These are phyloP conservation scores for Melanotaenia duboulayi DNA, from an alignment of 2,113 vertebrate species.

Conservation along the genomic window DNA sequence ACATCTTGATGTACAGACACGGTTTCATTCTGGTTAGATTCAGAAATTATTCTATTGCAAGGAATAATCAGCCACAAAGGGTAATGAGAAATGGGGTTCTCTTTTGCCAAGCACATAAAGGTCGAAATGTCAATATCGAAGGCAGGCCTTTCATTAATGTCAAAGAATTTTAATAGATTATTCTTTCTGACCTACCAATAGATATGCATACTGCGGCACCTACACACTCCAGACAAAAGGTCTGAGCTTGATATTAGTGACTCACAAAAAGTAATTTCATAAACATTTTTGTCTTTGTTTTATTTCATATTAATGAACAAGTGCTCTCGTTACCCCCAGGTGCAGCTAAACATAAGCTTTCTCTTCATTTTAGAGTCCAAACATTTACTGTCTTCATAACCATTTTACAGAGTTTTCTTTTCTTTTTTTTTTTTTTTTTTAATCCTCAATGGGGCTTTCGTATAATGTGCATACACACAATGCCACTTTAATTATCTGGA, in stretches of 20 bases:
- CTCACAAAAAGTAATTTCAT: not conserved
- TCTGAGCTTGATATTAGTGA: not conserved
- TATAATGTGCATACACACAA: conserved; percentile 66
- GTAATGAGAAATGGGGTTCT: conserved; percentile 2
- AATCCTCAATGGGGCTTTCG: conserved; percentile 70
- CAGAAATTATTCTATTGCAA: conserved; percentile 3
- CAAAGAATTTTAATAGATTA: conserved; percentile 1
- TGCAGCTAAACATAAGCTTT: conserved; percentile 20
- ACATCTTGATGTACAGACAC: not conserved
- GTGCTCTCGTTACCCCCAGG: not conserved
- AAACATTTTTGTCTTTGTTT: not conserved
- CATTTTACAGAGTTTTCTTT: conserved; percentile 40
- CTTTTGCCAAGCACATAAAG: conserved; percentile 3
- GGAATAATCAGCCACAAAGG: conserved; percentile 15
- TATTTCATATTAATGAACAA: conserved; percentile 9
- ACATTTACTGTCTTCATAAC: conserved; percentile 28
- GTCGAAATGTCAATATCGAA: conserved; percentile 16
- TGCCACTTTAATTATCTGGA: conserved; percentile 73
- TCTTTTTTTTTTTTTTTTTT: too few species aligned
- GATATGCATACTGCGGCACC: not conserved
- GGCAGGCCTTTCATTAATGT: conserved; percentile 4
- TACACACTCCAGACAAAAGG: not conserved
- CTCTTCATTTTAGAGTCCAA: conserved; percentile 32
- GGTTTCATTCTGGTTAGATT: conserved; percentile 3
- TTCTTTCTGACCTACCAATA: conserved; percentile 26